These are phyloP conservation scores for Datnioides undecimradiatus DNA, from an alignment of 2,113 vertebrate species.

Conservation along the genomic window DNA sequence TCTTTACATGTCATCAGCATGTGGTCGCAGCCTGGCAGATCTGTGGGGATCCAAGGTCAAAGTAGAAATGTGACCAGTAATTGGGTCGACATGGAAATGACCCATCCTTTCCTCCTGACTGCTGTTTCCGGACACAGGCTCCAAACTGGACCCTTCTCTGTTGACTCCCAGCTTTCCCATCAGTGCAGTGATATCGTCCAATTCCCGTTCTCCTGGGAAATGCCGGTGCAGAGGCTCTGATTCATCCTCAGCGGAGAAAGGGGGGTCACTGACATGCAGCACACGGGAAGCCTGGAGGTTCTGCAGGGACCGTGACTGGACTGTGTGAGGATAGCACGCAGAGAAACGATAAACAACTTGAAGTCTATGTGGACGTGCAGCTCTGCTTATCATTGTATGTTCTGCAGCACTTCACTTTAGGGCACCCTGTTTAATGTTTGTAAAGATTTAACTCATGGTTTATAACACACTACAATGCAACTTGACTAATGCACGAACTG, in stretches of 20 bases:
- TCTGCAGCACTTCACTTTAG: not conserved
- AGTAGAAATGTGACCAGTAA: conserved; percentile 71
- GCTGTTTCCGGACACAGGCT: conserved; percentile 60
- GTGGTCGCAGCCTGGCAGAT: conserved; percentile 66
- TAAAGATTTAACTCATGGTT: not conserved
- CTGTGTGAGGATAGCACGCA: conserved; percentile 72
- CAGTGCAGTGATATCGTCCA: conserved; percentile 68
- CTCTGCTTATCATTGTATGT: conserved; percentile 1
- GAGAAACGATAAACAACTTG: conserved; percentile 1
- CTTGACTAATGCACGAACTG: not conserved
- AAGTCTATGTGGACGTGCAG: not conserved
- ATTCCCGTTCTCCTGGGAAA: conserved; percentile 56
- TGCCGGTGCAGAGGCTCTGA: conserved; percentile 45
- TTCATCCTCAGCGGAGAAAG: conserved; percentile 63
- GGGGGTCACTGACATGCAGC: conserved; percentile 56
- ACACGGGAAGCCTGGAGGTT: conserved; percentile 88
- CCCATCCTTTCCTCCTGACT: conserved; percentile 65
- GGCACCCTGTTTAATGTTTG: not conserved
- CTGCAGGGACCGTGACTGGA: conserved; percentile 95
- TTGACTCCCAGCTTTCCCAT: conserved; percentile 76
- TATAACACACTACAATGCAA: not conserved
- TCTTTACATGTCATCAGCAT: conserved; percentile 84
- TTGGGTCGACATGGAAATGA: conserved; percentile 72
- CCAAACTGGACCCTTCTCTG: conserved; percentile 45
- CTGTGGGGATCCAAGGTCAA: conserved; percentile 75